phyloP scores from a whole-genome alignment of 2,797 vertebrate genomes.

The Micromesistius poutassou region DNA sequence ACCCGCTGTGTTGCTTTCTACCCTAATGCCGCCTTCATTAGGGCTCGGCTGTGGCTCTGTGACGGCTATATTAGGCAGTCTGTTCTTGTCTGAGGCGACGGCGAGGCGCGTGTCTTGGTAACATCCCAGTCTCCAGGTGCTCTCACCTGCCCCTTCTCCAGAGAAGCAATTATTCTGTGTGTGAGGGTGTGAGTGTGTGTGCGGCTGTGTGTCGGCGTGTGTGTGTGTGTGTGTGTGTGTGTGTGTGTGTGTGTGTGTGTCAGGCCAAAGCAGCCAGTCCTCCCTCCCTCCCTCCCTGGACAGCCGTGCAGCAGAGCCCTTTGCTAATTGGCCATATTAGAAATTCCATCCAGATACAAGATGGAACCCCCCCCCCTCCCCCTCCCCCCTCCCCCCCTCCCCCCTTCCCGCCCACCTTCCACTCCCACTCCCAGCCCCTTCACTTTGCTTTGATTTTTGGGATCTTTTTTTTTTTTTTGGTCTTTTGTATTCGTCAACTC shows the following conservation, averaged over 20 bases:
- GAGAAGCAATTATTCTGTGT: slow-evolving; percentile 80
- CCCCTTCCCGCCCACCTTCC: neutral
- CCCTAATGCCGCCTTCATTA: slow-evolving; percentile 69
- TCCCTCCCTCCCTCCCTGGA: slow-evolving; percentile 54
- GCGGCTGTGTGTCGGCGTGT: slow-evolving; percentile 56
- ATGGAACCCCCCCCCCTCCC: slow-evolving; percentile 38
- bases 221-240: slow-evolving; percentile 57
- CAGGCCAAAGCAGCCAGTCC: neutral
- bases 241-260: slow-evolving; percentile 46
- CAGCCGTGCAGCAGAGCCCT: slow-evolving; percentile 56
- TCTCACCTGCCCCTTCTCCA: slow-evolving; percentile 71
- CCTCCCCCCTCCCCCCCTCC: too few species aligned
- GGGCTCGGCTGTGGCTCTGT: slow-evolving; percentile 57
- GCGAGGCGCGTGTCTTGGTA: slow-evolving; percentile 57
- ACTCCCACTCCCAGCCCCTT: slow-evolving; percentile 41
- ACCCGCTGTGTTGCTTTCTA: slow-evolving; percentile 23
- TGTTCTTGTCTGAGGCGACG: slow-evolving; percentile 57
- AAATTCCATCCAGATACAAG: slow-evolving; percentile 59
- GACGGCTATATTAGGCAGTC: slow-evolving; percentile 66
- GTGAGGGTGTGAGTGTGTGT: slow-evolving; percentile 53
- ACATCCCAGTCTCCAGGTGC: slow-evolving; percentile 65
- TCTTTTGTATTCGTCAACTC: slow-evolving; percentile 55
- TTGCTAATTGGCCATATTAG: slow-evolving; percentile 73
- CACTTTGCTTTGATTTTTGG: slow-evolving; percentile 54
- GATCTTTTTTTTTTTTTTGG: slow-evolving; percentile 4